Conservation (phyloP, 2,888 invertebrate species). For the Drosophila mettleri region DNA sequence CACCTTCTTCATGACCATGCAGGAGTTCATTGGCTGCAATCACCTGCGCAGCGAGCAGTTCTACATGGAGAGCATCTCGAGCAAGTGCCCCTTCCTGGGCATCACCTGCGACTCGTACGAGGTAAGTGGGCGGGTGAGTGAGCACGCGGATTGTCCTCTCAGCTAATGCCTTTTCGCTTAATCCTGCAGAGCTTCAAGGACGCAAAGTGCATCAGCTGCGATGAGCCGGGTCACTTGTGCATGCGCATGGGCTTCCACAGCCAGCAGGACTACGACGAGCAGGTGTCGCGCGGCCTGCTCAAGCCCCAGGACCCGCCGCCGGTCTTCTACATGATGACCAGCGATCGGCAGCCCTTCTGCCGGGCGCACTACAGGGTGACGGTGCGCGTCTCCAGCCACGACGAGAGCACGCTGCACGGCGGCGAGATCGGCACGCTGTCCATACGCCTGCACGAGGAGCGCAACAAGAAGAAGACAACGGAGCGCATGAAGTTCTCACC, state of each 20-base stretch:
- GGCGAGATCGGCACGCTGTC: constrained; percentile 92
- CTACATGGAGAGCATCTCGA: constrained; percentile 93
- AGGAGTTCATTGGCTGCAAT: constrained; percentile 90
- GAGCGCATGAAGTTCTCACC: constrained; percentile 87
- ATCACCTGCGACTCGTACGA: constrained; percentile 93
- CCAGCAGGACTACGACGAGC: constrained; percentile 86
- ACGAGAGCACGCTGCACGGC: constrained; percentile 90
- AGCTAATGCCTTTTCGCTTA: not conserved
- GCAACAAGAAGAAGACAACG: constrained; percentile 87
- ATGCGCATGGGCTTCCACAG: constrained; percentile 90
- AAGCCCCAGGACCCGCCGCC: constrained; percentile 85
- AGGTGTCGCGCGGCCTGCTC: constrained; percentile 85
- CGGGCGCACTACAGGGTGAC: constrained; percentile 93
- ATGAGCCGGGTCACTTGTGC: constrained; percentile 88
- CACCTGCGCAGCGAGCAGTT: constrained; percentile 94
- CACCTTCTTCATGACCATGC: constrained; percentile 87
- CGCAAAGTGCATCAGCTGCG: constrained; percentile 90
- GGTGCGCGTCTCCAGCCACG: constrained; percentile 90
- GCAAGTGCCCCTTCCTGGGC: constrained; percentile 91
- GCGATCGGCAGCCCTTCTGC: constrained; percentile 90
- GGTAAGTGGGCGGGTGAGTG: constrained; percentile 83
- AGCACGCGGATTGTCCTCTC: accelerated
- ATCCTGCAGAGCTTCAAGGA: constrained; percentile 88
- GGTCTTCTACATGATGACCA: constrained; percentile 90
- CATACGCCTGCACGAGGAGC: constrained; percentile 88